Percentiles rank a stretch among this genome's conserved stretches.
phyloP scores from a whole-genome alignment of 2,888 invertebrate species.

The Noctua comes region DNA sequence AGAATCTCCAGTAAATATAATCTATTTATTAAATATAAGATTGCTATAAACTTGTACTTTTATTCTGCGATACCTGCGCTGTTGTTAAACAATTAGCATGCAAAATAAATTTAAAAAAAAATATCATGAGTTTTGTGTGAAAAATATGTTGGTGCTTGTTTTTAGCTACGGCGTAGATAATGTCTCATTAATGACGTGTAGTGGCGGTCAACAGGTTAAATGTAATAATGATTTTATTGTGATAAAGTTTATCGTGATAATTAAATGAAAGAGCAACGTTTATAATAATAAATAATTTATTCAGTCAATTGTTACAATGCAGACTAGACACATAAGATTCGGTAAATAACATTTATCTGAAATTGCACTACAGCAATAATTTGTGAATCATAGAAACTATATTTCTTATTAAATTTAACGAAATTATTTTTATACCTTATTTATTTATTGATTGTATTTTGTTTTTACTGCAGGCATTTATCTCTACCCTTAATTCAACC shows the following conservation, averaged over 20 bases:
- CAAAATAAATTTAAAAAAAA: not conserved
- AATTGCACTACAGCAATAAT: constrained; percentile 16
- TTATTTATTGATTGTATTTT: constrained; percentile 18
- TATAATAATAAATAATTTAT: constrained; percentile 55
- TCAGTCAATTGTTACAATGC: constrained; percentile 53
- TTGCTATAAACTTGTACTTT: not conserved
- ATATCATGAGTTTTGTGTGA: not conserved
- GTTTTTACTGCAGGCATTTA: constrained; percentile 22
- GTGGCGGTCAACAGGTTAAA: constrained; percentile 44
- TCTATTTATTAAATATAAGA: constrained; percentile 7
- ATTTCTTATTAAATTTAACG: not conserved
- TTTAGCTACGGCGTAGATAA: constrained; percentile 2
- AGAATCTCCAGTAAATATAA: constrained; percentile 33
- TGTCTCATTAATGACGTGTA: not conserved
- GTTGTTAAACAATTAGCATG: not conserved
- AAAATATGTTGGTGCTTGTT: constrained; percentile 5
- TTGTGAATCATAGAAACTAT: not conserved
- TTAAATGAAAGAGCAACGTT: constrained; percentile 19
- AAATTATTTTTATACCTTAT: too few species aligned
- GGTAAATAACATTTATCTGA: constrained; percentile 3
- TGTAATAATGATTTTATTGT: constrained; percentile 28
- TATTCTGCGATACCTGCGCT: not conserved
- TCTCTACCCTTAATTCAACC: constrained; percentile 28
- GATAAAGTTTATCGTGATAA: constrained; percentile 27
- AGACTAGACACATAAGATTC: constrained; percentile 49